Base-by-base conservation (phyloP, 37 sponge, comb jelly and placozoan genomes). In the Bolinopsis microptera region DNA sequence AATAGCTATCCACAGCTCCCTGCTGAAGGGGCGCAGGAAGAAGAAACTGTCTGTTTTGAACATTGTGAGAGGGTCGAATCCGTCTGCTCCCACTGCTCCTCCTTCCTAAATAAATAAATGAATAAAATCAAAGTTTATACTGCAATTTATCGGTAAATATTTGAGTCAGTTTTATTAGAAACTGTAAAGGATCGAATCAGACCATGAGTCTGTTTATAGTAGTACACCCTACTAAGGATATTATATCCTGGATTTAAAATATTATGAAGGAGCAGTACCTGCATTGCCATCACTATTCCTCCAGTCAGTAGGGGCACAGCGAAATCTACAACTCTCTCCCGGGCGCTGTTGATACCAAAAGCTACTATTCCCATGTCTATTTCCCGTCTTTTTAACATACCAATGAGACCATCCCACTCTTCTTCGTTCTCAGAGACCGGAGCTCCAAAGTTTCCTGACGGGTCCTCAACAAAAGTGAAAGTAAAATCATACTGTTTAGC, bases 341-440 rank as follows among this genome's bases (percentile, higher is more conserved):
- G 5, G 2, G 75, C 75, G 13, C 22, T 72, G 75, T 72, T 72
- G 75, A 72, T 72, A 3, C 75, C 75, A 72, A 72, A 72, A 23
- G 75, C 75, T n/a, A 72, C 75, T 8, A 72, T 72, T n/a, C 75
- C 75, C 26, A 72, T 72, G 31, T 72, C 75, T n/a, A 72, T 72
- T 21, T 72, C 75, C 31, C 31, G 26, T n/a, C 75, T 72, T 3
- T 30, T 28, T 28, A 72, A 28, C 75, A 72, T 72, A 8, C 75
- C 75, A 21, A 72, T 72, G 5, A 72, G 31, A 3, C 75, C 75
- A 21, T 72, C 75, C 75, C 75, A 72, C 18, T 72, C 75, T 21
- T n/a, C 75, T n/a, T 72, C 75, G 31, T 48, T 13, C 9, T 48
- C 61, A 30, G 31, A 30, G 5, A 21, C 26, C 26, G 75, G 75